These are phyloP conservation scores for Nycticorax nycticorax DNA, from an alignment of 2,113 vertebrate genomes.

Conservation along the genomic window DNA sequence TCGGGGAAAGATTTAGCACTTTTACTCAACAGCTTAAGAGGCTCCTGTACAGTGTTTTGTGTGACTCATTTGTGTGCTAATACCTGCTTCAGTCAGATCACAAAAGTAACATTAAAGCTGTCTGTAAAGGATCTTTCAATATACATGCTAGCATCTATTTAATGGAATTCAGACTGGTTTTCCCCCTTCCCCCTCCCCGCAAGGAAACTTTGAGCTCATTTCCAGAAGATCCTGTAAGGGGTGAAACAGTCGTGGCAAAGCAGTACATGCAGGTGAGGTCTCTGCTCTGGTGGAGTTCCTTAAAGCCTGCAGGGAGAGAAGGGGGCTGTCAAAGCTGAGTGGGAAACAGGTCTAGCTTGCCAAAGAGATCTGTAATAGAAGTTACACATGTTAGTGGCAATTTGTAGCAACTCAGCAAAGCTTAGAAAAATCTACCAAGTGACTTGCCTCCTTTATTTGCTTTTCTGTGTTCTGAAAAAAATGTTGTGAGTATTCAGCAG, in stretches of 20 bases:
- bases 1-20: background rate
- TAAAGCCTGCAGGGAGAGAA: background rate
- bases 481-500: background rate
- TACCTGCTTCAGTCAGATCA: background rate
- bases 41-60: background rate
- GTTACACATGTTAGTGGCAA: background rate
- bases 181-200: fast-evolving
- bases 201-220: background rate
- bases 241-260: background rate
- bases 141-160: background rate
- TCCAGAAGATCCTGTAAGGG: background rate
- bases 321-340: background rate
- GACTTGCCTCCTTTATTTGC: background rate
- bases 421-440: background rate
- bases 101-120: background rate
- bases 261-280: background rate
- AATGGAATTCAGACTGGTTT: background rate
- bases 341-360: background rate
- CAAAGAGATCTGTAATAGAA: background rate
- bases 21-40: background rate
- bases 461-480: background rate
- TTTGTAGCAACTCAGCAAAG: background rate
- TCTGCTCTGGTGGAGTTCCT: background rate
- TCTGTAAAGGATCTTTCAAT: background rate
- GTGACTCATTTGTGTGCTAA: background rate